Conservation (phyloP, 64 coral and sea anemone species). For the Acropora tenuis region DNA sequence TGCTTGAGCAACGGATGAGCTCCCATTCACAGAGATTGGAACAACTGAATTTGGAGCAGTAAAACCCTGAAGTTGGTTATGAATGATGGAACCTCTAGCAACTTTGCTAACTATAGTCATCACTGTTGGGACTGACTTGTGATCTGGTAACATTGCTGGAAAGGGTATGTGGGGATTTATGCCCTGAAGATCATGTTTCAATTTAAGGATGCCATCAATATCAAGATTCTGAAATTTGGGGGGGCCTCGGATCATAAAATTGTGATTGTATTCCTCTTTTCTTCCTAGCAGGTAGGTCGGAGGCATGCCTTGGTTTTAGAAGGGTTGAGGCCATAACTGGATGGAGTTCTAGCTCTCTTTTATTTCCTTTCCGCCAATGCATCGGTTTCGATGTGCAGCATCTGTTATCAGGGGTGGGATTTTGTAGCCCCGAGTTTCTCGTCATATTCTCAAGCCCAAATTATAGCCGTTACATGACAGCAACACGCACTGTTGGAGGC, state of each 20-base stretch:
- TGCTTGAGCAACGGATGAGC: not conserved
- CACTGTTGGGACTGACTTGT: not conserved
- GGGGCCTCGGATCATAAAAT: not conserved
- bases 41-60: not conserved
- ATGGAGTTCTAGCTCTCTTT: not conserved
- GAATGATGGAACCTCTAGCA: not conserved
- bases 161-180: not conserved
- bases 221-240: constrained; percentile 5
- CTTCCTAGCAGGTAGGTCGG: not conserved
- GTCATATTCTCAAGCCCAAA: constrained; percentile 1
- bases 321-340: not conserved
- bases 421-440: not conserved
- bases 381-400: constrained; percentile 1
- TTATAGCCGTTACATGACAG: not conserved
- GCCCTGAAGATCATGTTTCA: not conserved
- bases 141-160: not conserved
- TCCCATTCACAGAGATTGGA: not conserved
- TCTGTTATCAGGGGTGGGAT: not conserved
- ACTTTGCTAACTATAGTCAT: not conserved
- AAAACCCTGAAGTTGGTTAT: not conserved
- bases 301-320: not conserved
- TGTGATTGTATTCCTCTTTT: constrained; percentile 2
- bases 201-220: not conserved
- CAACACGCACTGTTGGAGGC: too few relatives aligned
- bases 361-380: not conserved